Conservation (phyloP, 2,888 invertebrate species). For the Lepidonotus clava region DNA sequence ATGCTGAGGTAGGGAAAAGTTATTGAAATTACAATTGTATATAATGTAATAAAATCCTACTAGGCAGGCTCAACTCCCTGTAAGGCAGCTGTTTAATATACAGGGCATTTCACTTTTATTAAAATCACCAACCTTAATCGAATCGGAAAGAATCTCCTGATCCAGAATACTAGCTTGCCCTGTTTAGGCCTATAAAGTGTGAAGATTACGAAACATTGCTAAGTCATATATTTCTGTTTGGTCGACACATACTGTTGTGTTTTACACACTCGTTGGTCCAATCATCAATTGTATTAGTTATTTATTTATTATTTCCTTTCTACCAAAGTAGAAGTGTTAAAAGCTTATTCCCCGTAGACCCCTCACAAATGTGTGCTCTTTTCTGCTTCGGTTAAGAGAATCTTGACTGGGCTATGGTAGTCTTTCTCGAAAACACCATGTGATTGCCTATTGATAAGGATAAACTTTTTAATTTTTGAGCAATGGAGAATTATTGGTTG, state of each 20-base stretch:
- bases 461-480: neutral
- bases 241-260: neutral
- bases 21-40: neutral
- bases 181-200: neutral
- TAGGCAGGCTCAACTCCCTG: neutral
- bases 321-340: neutral
- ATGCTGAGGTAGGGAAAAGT: neutral
- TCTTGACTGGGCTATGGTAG: neutral
- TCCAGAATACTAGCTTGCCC: constrained; percentile 1
- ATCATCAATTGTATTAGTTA: neutral
- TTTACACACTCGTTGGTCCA: neutral
- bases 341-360: neutral
- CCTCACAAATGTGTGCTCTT: neutral
- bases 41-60: neutral
- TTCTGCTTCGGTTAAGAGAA: neutral
- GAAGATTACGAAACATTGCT: neutral
- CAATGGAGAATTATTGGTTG: neutral
- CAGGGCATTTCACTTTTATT: constrained; percentile 1
- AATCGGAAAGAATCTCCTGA: neutral
- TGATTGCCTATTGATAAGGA: neutral
- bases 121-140: neutral
- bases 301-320: neutral
- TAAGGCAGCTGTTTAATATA: constrained; percentile 7
- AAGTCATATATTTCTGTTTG: neutral
- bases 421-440: neutral